Evolutionary conservation across 2,888 invertebrate genomes (phyloP).

Genomic region (Gryllus longicercus): DNA sequence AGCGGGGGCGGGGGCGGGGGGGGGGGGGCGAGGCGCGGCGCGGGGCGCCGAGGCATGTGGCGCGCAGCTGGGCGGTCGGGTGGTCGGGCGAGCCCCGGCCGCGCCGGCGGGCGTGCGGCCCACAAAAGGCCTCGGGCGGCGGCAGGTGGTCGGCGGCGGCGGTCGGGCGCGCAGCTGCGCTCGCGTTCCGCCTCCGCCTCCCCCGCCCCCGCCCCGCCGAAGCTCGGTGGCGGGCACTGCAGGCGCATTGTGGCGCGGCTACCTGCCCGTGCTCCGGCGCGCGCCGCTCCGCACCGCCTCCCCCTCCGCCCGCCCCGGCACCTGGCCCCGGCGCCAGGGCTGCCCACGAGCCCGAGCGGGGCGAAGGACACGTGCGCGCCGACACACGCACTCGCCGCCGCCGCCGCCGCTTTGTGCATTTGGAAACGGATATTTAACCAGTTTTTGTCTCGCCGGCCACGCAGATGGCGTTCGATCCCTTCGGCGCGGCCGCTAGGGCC

Average conservation of each 20-base stretch:
- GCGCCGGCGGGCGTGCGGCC: background rate
- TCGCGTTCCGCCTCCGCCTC: background rate
- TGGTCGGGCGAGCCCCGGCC: background rate
- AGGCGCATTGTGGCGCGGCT: background rate
- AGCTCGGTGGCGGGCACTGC: background rate
- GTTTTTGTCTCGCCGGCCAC: no score
- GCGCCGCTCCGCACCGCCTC: background rate
- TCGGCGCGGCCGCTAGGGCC: no score
- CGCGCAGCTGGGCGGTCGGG: background rate
- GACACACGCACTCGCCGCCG: no score
- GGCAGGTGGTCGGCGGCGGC: background rate
- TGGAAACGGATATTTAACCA: no score
- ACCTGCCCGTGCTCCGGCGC: background rate
- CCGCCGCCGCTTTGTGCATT: no score
- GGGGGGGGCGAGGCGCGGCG: background rate
- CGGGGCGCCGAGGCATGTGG: background rate
- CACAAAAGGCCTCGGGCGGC: no score
- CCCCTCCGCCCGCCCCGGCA: background rate
- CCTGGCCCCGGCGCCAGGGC: conserved; percentile 6
- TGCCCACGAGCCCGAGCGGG: background rate
- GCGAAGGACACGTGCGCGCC: background rate
- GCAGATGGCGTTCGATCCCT: no score
- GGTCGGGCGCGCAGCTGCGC: background rate
- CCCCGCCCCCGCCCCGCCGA: background rate
- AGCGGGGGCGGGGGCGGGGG: background rate